These are phyloP conservation scores for Fulmarus glacialis DNA, from an alignment of 2,113 vertebrate species.

Conservation along the genomic window DNA sequence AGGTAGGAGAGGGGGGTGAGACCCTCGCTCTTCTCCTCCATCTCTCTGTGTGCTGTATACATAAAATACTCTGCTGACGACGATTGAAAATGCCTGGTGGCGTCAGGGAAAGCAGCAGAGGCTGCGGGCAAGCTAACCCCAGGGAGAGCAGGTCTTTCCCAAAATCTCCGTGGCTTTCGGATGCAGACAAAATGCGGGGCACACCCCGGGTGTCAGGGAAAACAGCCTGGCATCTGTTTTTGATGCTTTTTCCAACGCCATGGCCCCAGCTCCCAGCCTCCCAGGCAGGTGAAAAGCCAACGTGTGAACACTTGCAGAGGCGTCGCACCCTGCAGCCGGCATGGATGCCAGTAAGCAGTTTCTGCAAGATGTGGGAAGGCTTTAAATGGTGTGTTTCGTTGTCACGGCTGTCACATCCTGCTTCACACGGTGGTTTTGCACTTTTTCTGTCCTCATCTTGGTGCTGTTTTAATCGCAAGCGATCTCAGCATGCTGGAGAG, in stretches of 20 bases:
- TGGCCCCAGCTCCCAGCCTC: neutral
- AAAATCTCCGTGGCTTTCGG: neutral
- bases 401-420: neutral
- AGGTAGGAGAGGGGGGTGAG: neutral
- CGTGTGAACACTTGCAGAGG: accelerated
- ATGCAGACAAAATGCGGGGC: neutral
- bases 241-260: accelerated
- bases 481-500: neutral
- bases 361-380: neutral
- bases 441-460: neutral
- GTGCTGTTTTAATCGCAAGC: neutral
- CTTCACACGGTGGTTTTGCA: neutral
- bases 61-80: neutral
- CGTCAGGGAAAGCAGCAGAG: neutral
- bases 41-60: neutral
- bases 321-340: accelerated
- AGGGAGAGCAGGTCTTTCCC: neutral
- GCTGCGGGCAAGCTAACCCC: accelerated
- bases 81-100: accelerated
- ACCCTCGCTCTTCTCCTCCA: neutral
- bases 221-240: neutral
- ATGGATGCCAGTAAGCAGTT: accelerated
- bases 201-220: neutral
- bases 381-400: accelerated
- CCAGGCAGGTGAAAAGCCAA: neutral